Evolutionary conservation across 2,888 invertebrate species (phyloP).

Genomic region (Brenthis hecate): DNA sequence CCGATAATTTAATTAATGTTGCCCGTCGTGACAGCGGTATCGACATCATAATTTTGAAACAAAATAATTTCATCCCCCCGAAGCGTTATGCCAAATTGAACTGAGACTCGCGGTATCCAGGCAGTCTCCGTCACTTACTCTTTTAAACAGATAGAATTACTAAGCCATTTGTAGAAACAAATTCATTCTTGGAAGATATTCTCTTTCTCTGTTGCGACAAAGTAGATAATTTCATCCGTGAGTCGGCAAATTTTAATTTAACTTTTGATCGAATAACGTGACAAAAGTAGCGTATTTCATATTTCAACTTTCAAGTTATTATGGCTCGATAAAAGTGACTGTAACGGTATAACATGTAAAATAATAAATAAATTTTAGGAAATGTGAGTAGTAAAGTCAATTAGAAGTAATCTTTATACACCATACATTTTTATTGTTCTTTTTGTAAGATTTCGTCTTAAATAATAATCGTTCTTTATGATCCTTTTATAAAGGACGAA

Average conservation of each 20-base stretch:
- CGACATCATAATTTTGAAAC: constrained; percentile 70
- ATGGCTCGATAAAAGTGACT: constrained; percentile 5
- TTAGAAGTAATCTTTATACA: no score
- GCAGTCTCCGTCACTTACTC: constrained; percentile 32
- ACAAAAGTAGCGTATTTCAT: constrained; percentile 8
- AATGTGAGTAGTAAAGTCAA: not conserved
- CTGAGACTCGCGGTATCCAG: constrained; percentile 59
- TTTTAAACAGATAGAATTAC: constrained; percentile 42
- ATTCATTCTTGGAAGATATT: constrained; percentile 45
- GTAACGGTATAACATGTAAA: not conserved
- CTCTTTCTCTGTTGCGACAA: constrained; percentile 33
- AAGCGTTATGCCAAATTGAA: constrained; percentile 70
- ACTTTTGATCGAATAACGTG: constrained; percentile 12
- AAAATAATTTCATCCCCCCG: constrained; percentile 72
- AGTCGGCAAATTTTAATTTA: constrained; percentile 23
- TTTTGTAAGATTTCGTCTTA: no score
- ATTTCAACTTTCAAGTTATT: constrained; percentile 4
- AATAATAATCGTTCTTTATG: no score
- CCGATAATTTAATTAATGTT: constrained; percentile 57
- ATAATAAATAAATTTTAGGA: not conserved
- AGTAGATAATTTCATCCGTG: constrained; percentile 14
- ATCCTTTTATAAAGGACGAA: no score
- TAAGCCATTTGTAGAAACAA: constrained; percentile 41
- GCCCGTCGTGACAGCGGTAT: constrained; percentile 70
- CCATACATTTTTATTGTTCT: no score